Percentiles rank a stretch among this genome's conserved stretches.
phyloP scores from a whole-genome alignment of 2,113 vertebrate species.

The Marmota monax region DNA sequence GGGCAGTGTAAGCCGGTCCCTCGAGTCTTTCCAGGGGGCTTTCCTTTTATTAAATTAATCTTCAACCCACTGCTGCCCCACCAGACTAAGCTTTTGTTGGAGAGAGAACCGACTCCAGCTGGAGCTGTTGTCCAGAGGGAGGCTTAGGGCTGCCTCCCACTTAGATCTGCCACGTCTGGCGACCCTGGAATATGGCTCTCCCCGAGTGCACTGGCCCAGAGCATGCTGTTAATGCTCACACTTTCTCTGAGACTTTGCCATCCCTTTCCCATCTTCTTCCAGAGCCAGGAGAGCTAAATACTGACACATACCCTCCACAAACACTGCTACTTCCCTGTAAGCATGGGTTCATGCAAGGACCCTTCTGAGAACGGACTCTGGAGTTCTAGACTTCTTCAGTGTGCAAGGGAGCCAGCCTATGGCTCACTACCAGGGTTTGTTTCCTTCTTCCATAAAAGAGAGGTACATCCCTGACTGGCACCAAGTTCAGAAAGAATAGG shows the following conservation, averaged over 20 bases:
- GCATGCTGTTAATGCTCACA: accelerated
- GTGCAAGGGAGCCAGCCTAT: background rate
- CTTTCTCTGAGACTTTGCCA: background rate
- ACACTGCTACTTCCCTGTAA: background rate
- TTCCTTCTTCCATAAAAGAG: background rate
- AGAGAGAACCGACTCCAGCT: constrained; percentile 10
- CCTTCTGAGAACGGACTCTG: background rate
- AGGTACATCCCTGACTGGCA: background rate
- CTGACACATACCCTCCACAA: background rate
- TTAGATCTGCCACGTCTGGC: background rate
- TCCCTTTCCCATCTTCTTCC: background rate
- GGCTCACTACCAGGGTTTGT: background rate
- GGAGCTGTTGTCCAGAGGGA: background rate
- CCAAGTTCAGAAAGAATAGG: background rate
- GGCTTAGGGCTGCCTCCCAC: background rate
- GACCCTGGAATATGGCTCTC: background rate
- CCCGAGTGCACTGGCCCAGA: background rate
- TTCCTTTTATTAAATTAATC: constrained; percentile 55
- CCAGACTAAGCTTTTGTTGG: constrained; percentile 49
- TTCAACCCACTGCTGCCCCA: background rate
- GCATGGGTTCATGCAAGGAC: background rate
- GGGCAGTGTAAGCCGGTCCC: background rate
- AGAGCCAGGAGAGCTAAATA: too few relatives aligned
- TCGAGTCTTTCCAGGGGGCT: background rate
- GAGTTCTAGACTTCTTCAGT: background rate